Conservation (phyloP, 2,888 invertebrate species). For the Yponomeuta cagnagella region DNA sequence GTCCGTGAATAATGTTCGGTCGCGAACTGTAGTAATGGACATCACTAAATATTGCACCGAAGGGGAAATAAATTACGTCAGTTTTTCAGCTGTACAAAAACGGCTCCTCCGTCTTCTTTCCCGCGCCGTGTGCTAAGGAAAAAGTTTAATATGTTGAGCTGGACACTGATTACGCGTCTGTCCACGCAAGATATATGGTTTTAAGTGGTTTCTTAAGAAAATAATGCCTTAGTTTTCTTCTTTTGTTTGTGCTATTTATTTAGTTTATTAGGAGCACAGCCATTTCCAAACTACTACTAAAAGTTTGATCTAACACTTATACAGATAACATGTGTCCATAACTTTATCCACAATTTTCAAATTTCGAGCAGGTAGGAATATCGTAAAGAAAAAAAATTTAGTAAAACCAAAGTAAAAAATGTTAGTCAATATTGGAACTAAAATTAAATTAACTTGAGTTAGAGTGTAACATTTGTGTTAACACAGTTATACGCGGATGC, state of each 20-base stretch:
- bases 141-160: constrained; percentile 64
- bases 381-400: no score
- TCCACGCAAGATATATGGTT: constrained; percentile 19
- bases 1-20: constrained; percentile 71
- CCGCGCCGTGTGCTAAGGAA: constrained; percentile 47
- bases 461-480: constrained; percentile 28
- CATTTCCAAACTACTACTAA: no score
- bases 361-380: no score
- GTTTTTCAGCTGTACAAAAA: constrained; percentile 71
- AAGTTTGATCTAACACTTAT: no score
- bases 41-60: constrained; percentile 73
- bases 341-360: no score
- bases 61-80: constrained; percentile 72
- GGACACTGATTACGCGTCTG: constrained; percentile 34
- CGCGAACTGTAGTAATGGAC: constrained; percentile 75
- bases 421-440: no score
- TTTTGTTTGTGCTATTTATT: no score
- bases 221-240: no score
- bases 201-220: not conserved
- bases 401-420: no score
- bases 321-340: no score
- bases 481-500: constrained; percentile 50
- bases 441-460: not conserved
- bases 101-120: constrained; percentile 63
- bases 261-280: no score